phyloP scores from a whole-genome alignment of 1,140 invertebrate species.

The Ooceraea biroi region DNA sequence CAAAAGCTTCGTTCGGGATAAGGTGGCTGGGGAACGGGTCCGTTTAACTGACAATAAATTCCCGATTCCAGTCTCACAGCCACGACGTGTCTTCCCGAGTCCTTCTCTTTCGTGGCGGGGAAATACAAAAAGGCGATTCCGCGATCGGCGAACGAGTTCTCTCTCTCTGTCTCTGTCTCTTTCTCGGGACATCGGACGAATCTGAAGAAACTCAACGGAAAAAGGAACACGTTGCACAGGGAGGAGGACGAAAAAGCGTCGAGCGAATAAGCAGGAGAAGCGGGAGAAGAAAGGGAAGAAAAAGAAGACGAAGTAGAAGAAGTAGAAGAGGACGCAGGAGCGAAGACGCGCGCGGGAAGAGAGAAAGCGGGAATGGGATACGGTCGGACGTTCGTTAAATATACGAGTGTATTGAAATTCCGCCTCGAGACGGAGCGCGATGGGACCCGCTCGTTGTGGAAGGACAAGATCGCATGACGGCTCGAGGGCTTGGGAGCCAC shows the following conservation, averaged over 20 bases:
- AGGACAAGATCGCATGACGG: conserved; percentile 82
- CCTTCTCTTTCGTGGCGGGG: conserved; percentile 57
- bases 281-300: conserved; percentile 53
- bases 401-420: conserved; percentile 84
- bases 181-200: conserved; percentile 62
- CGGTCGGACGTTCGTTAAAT: conserved; percentile 79
- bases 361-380: conserved; percentile 14
- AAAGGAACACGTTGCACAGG: conserved; percentile 60
- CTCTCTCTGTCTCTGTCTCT: background rate
- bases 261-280: conserved; percentile 28
- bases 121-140: conserved; percentile 78
- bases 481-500: conserved; percentile 80
- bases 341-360: conserved; percentile 47
- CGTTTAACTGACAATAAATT: conserved; percentile 81
- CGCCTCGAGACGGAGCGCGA: conserved; percentile 77
- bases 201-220: conserved; percentile 47
- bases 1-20: conserved; percentile 64
- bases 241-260: conserved; percentile 40
- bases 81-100: conserved; percentile 59
- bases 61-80: conserved; percentile 72
- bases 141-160: conserved; percentile 70
- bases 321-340: conserved; percentile 33
- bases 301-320: conserved; percentile 54
- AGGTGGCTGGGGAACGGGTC: conserved; percentile 65
- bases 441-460: conserved; percentile 81